Conservation (phyloP, 2,113 vertebrate species). For the Apus apus region DNA sequence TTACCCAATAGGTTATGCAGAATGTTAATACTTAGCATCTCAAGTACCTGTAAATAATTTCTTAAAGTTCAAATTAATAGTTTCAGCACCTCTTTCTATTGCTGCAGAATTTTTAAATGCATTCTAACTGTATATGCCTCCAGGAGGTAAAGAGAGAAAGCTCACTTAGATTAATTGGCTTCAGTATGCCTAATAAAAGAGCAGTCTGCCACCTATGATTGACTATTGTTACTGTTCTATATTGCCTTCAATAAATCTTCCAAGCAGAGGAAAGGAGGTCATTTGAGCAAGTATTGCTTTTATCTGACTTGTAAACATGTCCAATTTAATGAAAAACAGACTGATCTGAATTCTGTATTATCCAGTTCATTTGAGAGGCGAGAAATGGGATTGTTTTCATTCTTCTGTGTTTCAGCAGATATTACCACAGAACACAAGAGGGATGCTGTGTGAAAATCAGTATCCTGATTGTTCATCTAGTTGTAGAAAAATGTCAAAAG, state of each 20-base stretch:
- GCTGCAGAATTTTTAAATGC: slow-evolving; percentile 20
- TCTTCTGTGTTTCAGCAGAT: not conserved
- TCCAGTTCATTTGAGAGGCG: slow-evolving; percentile 18
- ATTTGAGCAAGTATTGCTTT: slow-evolving; percentile 11
- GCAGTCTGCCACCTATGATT: slow-evolving; percentile 26
- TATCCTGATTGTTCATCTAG: not conserved
- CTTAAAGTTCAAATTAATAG: slow-evolving; percentile 37
- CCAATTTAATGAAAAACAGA: slow-evolving; percentile 44
- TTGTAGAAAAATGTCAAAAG: not conserved
- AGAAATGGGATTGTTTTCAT: slow-evolving; percentile 16
- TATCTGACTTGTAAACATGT: slow-evolving; percentile 25
- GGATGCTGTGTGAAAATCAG: not conserved
- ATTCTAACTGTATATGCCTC: slow-evolving; percentile 4
- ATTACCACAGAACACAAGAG: not conserved
- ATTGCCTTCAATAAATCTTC: slow-evolving; percentile 51
- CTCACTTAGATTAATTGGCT: slow-evolving; percentile 26
- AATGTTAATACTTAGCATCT: not conserved
- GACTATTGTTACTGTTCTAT: slow-evolving; percentile 25
- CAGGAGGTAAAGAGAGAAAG: slow-evolving; percentile 21
- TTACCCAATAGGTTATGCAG: not conserved
- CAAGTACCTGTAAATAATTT: slow-evolving; percentile 15
- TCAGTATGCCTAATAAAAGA: slow-evolving; percentile 39
- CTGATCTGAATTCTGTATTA: slow-evolving; percentile 6
- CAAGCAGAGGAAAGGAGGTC: not conserved
- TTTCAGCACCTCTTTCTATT: slow-evolving; percentile 5